phyloP scores from a whole-genome alignment of 1,140 invertebrate genomes.

The Formica selysi region DNA sequence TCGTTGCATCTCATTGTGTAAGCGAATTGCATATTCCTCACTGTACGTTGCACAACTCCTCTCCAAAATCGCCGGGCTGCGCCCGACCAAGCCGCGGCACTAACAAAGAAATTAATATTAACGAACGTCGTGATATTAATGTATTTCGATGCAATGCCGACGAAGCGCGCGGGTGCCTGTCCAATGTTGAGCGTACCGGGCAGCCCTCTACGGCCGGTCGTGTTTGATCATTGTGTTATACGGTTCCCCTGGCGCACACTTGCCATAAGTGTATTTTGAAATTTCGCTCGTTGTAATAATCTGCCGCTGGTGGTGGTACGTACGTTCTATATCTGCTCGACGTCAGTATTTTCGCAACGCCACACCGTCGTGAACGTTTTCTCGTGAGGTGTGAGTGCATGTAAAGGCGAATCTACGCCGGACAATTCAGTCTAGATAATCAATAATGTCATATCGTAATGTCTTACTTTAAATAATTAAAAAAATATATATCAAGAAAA shows the following conservation, averaged over 20 bases:
- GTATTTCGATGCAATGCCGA: slow-evolving; percentile 69
- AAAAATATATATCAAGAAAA: not conserved
- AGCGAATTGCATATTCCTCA: slow-evolving; percentile 25
- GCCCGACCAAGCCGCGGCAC: slow-evolving; percentile 32
- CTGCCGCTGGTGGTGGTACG: slow-evolving; percentile 74
- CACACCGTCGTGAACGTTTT: slow-evolving; percentile 56
- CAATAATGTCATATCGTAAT: not conserved
- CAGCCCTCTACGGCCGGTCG: slow-evolving; percentile 69
- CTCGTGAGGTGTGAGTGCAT: slow-evolving; percentile 68
- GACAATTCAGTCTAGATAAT: slow-evolving; percentile 4
- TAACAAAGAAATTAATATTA: slow-evolving; percentile 62
- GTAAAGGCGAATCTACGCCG: slow-evolving; percentile 48
- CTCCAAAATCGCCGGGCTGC: slow-evolving; percentile 36
- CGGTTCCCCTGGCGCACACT: slow-evolving; percentile 81
- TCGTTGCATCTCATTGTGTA: slow-evolving; percentile 14
- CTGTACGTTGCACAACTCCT: slow-evolving; percentile 12
- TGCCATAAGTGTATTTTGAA: slow-evolving; percentile 84
- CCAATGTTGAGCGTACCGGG: slow-evolving; percentile 68
- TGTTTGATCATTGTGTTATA: slow-evolving; percentile 84
- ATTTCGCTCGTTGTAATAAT: slow-evolving; percentile 83
- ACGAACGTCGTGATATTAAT: slow-evolving; percentile 69
- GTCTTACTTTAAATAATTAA: not conserved
- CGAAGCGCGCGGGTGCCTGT: slow-evolving; percentile 51
- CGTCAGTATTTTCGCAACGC: slow-evolving; percentile 75
- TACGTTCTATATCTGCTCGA: slow-evolving; percentile 55